Evolutionary conservation across 2,113 vertebrate species (phyloP).

Genomic region (Toxotes chatareus): DNA sequence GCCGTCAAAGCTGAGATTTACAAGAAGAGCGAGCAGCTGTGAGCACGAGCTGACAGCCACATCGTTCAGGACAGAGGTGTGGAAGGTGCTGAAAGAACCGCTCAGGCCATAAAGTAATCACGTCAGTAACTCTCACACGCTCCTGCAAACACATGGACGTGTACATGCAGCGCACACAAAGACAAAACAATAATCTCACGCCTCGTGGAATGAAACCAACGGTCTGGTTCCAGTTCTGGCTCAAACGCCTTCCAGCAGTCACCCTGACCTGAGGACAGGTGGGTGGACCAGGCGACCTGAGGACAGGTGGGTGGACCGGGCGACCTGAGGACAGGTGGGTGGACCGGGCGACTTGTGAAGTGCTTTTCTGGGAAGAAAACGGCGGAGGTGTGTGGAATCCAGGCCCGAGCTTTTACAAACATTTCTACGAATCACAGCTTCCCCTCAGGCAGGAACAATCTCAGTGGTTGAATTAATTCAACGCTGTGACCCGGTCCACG

Average conservation of each 20-base stretch:
- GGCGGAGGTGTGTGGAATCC: background rate
- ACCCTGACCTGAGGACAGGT: background rate
- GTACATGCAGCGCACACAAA: background rate
- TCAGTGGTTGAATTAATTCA: background rate
- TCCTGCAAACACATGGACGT: background rate
- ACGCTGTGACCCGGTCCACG: background rate
- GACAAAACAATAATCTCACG: background rate
- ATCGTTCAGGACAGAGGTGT: no score
- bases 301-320: background rate
- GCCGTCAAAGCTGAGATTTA: slow-evolving; percentile 1
- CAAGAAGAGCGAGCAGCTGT: background rate
- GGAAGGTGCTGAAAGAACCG: background rate
- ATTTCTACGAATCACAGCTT: background rate
- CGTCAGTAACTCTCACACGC: background rate
- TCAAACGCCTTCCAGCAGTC: background rate
- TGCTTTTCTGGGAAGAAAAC: background rate
- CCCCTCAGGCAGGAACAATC: background rate
- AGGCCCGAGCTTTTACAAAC: background rate
- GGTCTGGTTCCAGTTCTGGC: background rate
- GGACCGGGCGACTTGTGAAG: background rate
- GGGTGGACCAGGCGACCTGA: background rate
- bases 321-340: no score
- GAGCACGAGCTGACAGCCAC: no score
- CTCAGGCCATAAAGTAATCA: background rate
- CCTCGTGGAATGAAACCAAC: background rate